Conservation (phyloP, 30 jellyfish, hydroid and myxozoan genomes). For the Calvadosia cruxmelitensis region DNA sequence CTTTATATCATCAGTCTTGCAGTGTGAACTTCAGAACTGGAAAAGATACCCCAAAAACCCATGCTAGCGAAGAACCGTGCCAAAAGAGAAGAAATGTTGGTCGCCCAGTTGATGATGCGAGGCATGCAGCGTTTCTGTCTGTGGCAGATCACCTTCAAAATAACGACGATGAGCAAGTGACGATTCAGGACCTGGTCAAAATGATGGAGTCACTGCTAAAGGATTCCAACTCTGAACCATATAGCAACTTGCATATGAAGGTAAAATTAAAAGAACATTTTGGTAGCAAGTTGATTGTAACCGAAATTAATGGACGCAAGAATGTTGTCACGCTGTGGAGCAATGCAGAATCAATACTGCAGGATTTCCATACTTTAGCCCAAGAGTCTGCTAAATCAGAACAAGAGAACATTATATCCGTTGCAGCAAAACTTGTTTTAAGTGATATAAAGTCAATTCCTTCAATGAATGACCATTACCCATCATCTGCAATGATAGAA, state of each 20-base stretch:
- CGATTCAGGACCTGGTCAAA: conserved; percentile 30
- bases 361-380: conserved; percentile 8
- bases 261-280: conserved; percentile 16
- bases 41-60: conserved; percentile 22
- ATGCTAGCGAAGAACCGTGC: neutral
- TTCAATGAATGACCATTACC: neutral
- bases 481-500: neutral
- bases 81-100: conserved; percentile 3
- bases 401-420: conserved; percentile 1
- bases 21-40: conserved; percentile 38
- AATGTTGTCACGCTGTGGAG: conserved; percentile 34
- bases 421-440: conserved; percentile 17
- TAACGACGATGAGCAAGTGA: conserved; percentile 36
- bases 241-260: conserved; percentile 23
- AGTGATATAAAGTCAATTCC: conserved; percentile 6
- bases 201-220: conserved; percentile 10
- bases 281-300: conserved; percentile 8
- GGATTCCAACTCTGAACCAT: conserved; percentile 6
- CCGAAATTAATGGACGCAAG: conserved; percentile 25
- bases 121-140: conserved; percentile 17
- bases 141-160: conserved; percentile 19
- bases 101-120: conserved; percentile 18
- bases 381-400: conserved; percentile 1
- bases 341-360: conserved; percentile 20
- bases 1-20: conserved; percentile 43